Evolutionary conservation across 2,113 vertebrate species (phyloP), one percentile per base, ranked within the genome.

Genomic region (Numida meleagris): DNA sequence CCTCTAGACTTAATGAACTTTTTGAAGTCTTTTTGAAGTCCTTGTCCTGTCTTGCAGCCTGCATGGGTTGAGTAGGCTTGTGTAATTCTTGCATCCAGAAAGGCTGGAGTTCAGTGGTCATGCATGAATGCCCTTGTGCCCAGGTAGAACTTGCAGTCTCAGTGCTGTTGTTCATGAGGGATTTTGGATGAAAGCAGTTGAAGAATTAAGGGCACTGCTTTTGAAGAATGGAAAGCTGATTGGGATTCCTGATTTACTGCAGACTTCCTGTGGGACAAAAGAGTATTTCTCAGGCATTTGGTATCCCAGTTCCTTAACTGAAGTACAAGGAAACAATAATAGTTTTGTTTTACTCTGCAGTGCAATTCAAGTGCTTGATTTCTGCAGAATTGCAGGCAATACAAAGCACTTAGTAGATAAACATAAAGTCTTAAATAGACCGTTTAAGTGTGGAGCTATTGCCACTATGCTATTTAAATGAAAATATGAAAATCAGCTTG

Each of bases 81-180:
- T 42, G 0, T 18, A 74, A 34, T 2, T 46, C 8, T 2, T 46
- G 8, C 2, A 1, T 58, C 7, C 55, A 59, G n/a, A 40, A 1
- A 36, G 18, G 15, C 29, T 21, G 14, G 21, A 46, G 14, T 10
- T 42, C 48, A 45, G 20, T 3, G 15, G 27, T 14, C 25, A 14
- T 0, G 0, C 50, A 36, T 2, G 11, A 24, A 25, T 67, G 27
- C 6, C 21, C 5, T 4, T 3, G 21, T 36, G 20, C 9, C 51
- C 12, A 33, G 40, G 15, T 0, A 43, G 21, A 55, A 11, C 31
- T n/a, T 17, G 18, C 15, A 20, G 15, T 25, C 36, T 38, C 45
- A 12, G 17, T 7, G 43, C 43, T 59, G 50, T 17, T 0, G 0
- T 33, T 66, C 40, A 10, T 14, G 17, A 36, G 34, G 9, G 31